A percentile compares a stretch with the other conserved stretches of the same genome.
Evolutionary conservation across 2,113 vertebrate species (phyloP).

Genomic region (Irena cyanogastra): DNA sequence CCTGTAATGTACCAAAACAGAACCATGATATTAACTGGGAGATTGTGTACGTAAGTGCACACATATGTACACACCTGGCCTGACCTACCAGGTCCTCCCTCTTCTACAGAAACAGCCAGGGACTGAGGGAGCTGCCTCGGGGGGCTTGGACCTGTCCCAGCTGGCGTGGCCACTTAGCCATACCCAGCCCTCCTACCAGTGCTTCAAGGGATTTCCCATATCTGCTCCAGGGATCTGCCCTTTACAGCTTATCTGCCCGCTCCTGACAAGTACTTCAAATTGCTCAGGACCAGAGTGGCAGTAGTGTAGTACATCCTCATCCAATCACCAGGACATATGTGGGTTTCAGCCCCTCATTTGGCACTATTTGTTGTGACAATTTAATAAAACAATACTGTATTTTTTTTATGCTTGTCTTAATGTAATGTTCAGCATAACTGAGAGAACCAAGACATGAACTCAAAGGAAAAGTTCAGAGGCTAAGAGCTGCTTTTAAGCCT

Average conservation of each 20-base stretch:
- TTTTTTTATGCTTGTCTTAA: background rate
- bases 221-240: background rate
- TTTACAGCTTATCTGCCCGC: background rate
- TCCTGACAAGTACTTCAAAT: background rate
- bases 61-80: background rate
- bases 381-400: background rate
- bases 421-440: background rate
- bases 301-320: background rate
- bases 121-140: background rate
- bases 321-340: background rate
- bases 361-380: background rate
- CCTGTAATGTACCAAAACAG: background rate
- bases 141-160: background rate
- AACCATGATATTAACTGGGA: background rate
- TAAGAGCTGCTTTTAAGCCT: background rate
- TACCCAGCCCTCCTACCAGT: background rate
- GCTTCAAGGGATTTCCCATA: background rate
- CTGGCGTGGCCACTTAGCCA: background rate
- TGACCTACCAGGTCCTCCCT: background rate
- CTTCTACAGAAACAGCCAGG: background rate
- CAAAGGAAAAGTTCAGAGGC: background rate
- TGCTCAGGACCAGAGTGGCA: background rate
- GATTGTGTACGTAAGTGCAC: background rate
- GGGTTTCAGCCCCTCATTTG: background rate
- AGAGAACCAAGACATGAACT: background rate